These are phyloP conservation scores for Danio rerio DNA, from an alignment of 2,113 vertebrate species.

Conservation along the genomic window DNA sequence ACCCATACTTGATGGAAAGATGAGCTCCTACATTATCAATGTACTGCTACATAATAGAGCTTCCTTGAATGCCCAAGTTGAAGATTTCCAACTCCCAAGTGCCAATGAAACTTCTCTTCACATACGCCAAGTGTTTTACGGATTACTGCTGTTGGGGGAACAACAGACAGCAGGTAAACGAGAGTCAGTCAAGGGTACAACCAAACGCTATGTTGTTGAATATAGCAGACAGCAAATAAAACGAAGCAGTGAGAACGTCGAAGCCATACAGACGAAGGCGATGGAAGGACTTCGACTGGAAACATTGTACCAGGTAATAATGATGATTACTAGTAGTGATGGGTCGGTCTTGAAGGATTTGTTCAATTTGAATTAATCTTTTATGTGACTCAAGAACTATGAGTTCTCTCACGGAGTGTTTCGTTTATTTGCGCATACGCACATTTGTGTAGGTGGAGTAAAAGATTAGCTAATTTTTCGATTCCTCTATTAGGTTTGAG, in stretches of 20 bases:
- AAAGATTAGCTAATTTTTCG: too few relatives aligned
- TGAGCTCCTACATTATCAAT: slow-evolving; percentile 74
- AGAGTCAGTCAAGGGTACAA: not conserved
- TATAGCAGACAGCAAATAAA: slow-evolving; percentile 72
- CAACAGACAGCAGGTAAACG: not conserved
- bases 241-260: slow-evolving; percentile 68
- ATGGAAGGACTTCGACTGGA: slow-evolving; percentile 63
- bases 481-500: too few relatives aligned
- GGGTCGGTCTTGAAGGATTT: too few relatives aligned
- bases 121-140: slow-evolving; percentile 83
- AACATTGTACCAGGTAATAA: slow-evolving; percentile 77
- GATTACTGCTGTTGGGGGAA: slow-evolving; percentile 72
- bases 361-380: too few relatives aligned
- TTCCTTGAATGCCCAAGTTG: slow-evolving; percentile 73
- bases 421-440: too few relatives aligned
- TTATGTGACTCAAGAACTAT: too few relatives aligned
- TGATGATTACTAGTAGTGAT: not conserved
- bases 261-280: slow-evolving; percentile 56
- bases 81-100: slow-evolving; percentile 69
- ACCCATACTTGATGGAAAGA: slow-evolving; percentile 71
- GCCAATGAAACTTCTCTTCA: slow-evolving; percentile 70
- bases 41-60: slow-evolving; percentile 72
- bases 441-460: too few relatives aligned
- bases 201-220: slow-evolving; percentile 69
- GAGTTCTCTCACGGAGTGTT: too few relatives aligned